Conservation (phyloP, 2,888 invertebrate species). For the Perizoma flavofasciatum region DNA sequence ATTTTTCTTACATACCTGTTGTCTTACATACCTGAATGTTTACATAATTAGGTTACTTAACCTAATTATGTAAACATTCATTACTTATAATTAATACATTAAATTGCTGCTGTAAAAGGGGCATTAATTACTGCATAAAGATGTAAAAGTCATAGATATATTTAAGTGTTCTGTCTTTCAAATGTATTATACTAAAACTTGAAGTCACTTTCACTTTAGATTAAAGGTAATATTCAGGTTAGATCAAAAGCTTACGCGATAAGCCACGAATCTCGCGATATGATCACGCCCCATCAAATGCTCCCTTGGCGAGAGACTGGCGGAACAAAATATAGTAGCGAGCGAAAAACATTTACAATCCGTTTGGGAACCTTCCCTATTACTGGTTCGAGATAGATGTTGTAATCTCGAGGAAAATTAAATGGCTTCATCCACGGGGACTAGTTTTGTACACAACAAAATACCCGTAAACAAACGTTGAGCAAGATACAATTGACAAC, state of each 20-base stretch:
- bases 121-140: too few species aligned
- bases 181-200: too few species aligned
- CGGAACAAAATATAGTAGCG: slow-evolving; percentile 65
- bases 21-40: too few species aligned
- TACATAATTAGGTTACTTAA: too few species aligned
- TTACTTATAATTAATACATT: too few species aligned
- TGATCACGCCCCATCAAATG: slow-evolving; percentile 71
- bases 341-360: slow-evolving; percentile 66
- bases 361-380: slow-evolving; percentile 55
- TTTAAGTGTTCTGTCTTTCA: too few species aligned
- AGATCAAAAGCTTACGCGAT: slow-evolving; percentile 42
- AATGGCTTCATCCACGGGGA: slow-evolving; percentile 34
- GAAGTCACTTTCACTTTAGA: too few species aligned
- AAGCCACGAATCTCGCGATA: slow-evolving; percentile 52
- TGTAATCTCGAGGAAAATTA: slow-evolving; percentile 42
- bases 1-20: too few species aligned
- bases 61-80: too few species aligned
- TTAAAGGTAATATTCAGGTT: slow-evolving; percentile 14
- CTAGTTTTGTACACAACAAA: slow-evolving; percentile 30
- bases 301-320: slow-evolving; percentile 63
- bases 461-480: slow-evolving; percentile 15
- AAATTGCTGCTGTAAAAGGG: too few species aligned
- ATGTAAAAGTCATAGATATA: too few species aligned
- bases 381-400: slow-evolving; percentile 35
- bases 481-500: not conserved